Percentiles rank a stretch among this genome's conserved stretches.
Conservation (phyloP, 2,888 invertebrate genomes). For the Octonoba sinensis region DNA sequence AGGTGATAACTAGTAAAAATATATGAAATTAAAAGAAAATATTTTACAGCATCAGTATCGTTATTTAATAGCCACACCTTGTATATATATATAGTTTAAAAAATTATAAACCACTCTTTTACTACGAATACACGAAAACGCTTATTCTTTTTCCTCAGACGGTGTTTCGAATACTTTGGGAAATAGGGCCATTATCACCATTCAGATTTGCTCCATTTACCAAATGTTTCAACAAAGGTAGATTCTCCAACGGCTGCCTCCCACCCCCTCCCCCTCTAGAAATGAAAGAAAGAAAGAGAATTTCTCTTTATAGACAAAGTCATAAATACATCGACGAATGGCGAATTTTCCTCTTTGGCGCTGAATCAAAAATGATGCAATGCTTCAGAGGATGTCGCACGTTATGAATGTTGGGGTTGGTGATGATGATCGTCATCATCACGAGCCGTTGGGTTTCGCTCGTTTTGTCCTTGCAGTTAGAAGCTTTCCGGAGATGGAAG, state of each 20-base stretch:
- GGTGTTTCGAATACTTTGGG: conserved; percentile 22
- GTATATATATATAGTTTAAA: too few relatives aligned
- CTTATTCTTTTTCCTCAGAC: conserved; percentile 29
- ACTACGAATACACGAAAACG: too few relatives aligned
- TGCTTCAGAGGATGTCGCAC: conserved; percentile 43
- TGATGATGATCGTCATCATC: conserved; percentile 35
- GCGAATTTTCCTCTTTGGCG: conserved; percentile 17
- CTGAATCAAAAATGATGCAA: conserved; percentile 47
- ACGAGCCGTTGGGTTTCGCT: conserved; percentile 25
- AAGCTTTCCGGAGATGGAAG: conserved; percentile 5
- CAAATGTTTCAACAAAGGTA: conserved; percentile 44
- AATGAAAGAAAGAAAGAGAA: conserved; percentile 2
- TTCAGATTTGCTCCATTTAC: conserved; percentile 45
- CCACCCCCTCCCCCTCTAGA: not conserved
- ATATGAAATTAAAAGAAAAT: too few relatives aligned
- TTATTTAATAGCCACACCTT: too few relatives aligned
- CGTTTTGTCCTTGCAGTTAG: conserved; percentile 41
- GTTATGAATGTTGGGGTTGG: conserved; percentile 25
- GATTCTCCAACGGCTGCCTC: conserved; percentile 9
- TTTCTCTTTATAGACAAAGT: not conserved
- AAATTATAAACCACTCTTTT: too few relatives aligned
- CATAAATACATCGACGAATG: too few relatives aligned
- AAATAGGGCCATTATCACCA: not conserved
- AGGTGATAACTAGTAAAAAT: too few relatives aligned
- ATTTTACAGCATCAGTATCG: too few relatives aligned